Evolutionary conservation across 2,888 invertebrate species (phyloP).

Genomic region (Seira ritae): DNA sequence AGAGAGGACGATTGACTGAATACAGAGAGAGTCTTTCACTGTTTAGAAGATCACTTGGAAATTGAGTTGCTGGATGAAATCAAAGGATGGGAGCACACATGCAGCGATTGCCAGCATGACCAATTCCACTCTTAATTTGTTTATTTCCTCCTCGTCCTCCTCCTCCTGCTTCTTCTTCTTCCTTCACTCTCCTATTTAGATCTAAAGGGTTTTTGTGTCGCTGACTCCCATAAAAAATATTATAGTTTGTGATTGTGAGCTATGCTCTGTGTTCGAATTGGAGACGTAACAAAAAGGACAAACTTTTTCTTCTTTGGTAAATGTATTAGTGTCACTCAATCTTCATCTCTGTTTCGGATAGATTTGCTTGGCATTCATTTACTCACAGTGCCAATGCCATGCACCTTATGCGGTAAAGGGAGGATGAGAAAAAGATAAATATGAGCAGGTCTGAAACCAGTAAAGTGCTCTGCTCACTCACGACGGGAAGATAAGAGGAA

Average conservation of each 20-base stretch:
- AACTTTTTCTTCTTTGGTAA: background rate
- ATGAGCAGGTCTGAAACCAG: too few species aligned
- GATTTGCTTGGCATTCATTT: conserved; percentile 33
- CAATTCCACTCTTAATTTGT: conserved; percentile 6
- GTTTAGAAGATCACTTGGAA: background rate
- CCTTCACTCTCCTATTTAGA: too few species aligned
- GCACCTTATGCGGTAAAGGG: too few species aligned
- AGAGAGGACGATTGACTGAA: background rate
- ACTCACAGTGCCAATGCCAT: conserved; percentile 14
- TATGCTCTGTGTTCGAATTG: too few species aligned
- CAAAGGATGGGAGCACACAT: conserved; percentile 14
- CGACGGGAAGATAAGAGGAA: too few species aligned
- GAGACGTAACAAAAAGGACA: background rate
- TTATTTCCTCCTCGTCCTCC: background rate
- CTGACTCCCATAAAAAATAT: background rate
- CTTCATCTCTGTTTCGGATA: conserved; percentile 16
- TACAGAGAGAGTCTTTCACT: background rate
- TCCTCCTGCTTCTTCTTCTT: too few species aligned
- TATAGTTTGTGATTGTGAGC: background rate
- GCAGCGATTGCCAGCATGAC: conserved; percentile 14
- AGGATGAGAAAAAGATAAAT: too few species aligned
- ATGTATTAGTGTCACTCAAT: conserved; percentile 44
- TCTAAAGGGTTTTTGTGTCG: background rate
- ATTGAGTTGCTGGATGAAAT: conserved; percentile 4
- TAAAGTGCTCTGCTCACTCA: too few species aligned